Evolutionary conservation across 1,140 invertebrate species (phyloP).

Genomic region (Atta colombica): DNA sequence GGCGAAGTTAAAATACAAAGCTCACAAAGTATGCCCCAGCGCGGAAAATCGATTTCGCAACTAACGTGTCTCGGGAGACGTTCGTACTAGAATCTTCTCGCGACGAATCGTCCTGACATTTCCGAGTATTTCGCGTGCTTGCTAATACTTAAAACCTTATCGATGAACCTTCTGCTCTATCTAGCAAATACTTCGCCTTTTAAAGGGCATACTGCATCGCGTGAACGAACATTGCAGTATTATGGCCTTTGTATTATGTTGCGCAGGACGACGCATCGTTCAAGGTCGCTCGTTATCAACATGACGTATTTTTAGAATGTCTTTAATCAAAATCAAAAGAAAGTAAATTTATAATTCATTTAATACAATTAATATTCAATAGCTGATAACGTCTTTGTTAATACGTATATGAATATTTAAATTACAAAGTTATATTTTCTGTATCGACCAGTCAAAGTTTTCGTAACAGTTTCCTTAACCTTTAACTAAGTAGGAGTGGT

Average conservation of each 20-base stretch:
- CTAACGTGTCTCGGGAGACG: constrained; percentile 13
- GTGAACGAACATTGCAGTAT: constrained; percentile 33
- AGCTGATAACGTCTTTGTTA: background rate
- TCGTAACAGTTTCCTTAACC: background rate
- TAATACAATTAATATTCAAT: background rate
- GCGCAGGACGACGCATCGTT: background rate
- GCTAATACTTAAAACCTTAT: constrained; percentile 35
- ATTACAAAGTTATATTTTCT: background rate
- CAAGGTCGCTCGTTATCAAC: constrained; percentile 20
- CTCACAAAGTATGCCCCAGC: constrained; percentile 1
- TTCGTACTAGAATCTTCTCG: background rate
- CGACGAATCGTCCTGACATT: constrained; percentile 14
- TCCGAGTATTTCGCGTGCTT: constrained; percentile 20
- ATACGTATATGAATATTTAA: background rate
- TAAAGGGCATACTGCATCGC: constrained; percentile 49
- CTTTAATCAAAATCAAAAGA: background rate
- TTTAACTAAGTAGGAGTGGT: no score
- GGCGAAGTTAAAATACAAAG: constrained; percentile 39
- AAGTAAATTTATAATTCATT: background rate
- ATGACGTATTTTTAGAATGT: background rate
- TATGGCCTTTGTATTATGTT: constrained; percentile 34
- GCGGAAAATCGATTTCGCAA: constrained; percentile 30
- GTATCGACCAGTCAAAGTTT: background rate
- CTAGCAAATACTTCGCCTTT: constrained; percentile 25
- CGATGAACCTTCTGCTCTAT: constrained; percentile 24